phyloP scores from a whole-genome alignment of 1,140 invertebrate genomes.

The Orussus abietinus region DNA sequence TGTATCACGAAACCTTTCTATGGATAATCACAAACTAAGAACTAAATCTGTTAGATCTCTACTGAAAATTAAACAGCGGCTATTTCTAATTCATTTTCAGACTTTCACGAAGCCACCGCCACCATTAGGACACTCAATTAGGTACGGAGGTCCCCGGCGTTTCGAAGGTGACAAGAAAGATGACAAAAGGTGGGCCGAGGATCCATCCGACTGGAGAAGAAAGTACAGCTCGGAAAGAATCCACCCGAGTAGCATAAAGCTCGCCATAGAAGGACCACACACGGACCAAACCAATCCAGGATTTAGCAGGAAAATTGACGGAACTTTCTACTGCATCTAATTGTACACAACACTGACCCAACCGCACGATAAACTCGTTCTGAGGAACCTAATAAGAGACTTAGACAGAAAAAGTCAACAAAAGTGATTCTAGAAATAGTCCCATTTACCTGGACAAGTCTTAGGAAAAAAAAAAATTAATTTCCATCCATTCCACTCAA shows the following conservation, averaged over 20 bases:
- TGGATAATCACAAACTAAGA: background rate
- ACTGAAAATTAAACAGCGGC: no score
- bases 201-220: background rate
- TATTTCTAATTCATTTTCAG: constrained; percentile 14
- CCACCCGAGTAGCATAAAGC: constrained; percentile 47
- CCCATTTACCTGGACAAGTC: no score
- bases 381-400: no score
- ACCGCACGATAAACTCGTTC: no score
- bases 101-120: constrained; percentile 19
- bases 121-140: constrained; percentile 24
- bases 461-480: no score
- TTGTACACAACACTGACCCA: constrained; percentile 1
- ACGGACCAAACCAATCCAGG: constrained; percentile 49
- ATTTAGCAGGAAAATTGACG: constrained; percentile 50
- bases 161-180: no score
- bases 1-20: background rate
- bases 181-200: no score
- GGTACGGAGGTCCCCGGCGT: no score
- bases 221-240: no score
- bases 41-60: background rate
- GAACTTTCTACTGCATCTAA: constrained; percentile 50
- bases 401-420: no score
- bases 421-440: no score
- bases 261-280: constrained; percentile 49
- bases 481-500: no score